Evolutionary conservation across 2,888 invertebrate genomes (phyloP).

Genomic region (Leucophora obtusa): DNA sequence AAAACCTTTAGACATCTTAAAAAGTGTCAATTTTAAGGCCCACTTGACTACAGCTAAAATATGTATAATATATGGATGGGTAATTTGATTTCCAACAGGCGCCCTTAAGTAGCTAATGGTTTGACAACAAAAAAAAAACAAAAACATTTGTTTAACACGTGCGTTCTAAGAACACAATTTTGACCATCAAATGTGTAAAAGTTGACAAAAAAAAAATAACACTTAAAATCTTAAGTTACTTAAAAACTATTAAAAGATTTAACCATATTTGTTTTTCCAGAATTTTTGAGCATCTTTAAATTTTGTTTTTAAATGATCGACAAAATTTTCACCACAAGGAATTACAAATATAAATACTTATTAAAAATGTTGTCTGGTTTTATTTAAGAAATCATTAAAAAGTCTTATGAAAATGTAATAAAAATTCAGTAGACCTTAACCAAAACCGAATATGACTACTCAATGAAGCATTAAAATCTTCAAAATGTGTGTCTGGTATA

Average conservation of each 20-base stretch:
- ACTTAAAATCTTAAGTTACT: not conserved
- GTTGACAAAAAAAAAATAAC: not conserved
- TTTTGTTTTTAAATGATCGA: slow-evolving; percentile 12
- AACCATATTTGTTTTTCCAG: not conserved
- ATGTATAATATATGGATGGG: slow-evolving; percentile 25
- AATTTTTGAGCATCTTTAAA: not conserved
- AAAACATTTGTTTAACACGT: slow-evolving; percentile 55
- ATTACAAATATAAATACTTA: not conserved
- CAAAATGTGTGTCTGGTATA: slow-evolving; percentile 18
- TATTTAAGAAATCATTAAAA: slow-evolving; percentile 28
- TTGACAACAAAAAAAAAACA: not conserved
- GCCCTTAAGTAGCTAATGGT: slow-evolving; percentile 35
- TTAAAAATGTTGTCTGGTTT: not conserved
- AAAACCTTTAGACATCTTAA: slow-evolving; percentile 1
- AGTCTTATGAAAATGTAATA: slow-evolving; percentile 54
- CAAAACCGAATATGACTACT: slow-evolving; percentile 54
- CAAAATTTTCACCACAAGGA: slow-evolving; percentile 44
- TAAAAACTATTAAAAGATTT: not conserved
- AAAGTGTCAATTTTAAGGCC: slow-evolving; percentile 38
- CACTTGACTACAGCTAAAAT: slow-evolving; percentile 33
- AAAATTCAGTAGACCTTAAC: slow-evolving; percentile 62
- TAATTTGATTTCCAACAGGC: slow-evolving; percentile 31
- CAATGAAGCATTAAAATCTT: slow-evolving; percentile 60
- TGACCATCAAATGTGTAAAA: not conserved
- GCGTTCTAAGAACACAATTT: slow-evolving; percentile 28